These are phyloP conservation scores for Ypsolopha scabrella DNA, from an alignment of 2,888 invertebrate species.

Conservation along the genomic window DNA sequence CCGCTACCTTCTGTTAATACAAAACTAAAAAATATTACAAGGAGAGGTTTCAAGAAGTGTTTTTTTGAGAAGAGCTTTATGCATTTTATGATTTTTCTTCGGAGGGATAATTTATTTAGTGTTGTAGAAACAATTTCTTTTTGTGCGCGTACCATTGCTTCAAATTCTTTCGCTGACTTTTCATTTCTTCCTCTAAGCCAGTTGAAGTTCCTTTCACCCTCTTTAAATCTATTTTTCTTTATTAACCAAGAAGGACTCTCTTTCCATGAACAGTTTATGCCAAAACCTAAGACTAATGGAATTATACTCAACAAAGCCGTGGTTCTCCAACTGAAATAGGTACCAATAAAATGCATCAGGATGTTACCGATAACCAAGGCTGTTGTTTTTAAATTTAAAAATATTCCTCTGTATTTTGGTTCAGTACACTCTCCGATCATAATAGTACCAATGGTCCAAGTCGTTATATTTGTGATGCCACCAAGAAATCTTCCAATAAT, in stretches of 20 bases:
- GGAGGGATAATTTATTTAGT: conserved; percentile 9
- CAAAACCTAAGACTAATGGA: conserved; percentile 5
- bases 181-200: conserved; percentile 11
- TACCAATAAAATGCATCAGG: background rate
- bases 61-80: conserved; percentile 26
- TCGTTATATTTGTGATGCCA: background rate
- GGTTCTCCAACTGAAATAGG: background rate
- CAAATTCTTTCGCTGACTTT: conserved; percentile 21
- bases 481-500: background rate
- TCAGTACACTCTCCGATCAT: background rate
- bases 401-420: background rate
- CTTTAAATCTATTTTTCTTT: conserved; percentile 10
- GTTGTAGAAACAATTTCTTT: conserved; percentile 9
- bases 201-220: conserved; percentile 2
- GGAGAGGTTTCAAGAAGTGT: conserved; percentile 33
- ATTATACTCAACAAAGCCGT: background rate
- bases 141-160: conserved; percentile 29
- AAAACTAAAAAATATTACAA: conserved; percentile 23
- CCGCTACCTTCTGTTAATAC: conserved; percentile 34
- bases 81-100: conserved; percentile 14
- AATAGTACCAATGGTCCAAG: background rate
- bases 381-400: background rate
- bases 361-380: background rate
- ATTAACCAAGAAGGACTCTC: conserved; percentile 16
- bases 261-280: conserved; percentile 4